Base-by-base conservation (phyloP, 2,888 invertebrate genomes). In the Spodoptera picta region DNA sequence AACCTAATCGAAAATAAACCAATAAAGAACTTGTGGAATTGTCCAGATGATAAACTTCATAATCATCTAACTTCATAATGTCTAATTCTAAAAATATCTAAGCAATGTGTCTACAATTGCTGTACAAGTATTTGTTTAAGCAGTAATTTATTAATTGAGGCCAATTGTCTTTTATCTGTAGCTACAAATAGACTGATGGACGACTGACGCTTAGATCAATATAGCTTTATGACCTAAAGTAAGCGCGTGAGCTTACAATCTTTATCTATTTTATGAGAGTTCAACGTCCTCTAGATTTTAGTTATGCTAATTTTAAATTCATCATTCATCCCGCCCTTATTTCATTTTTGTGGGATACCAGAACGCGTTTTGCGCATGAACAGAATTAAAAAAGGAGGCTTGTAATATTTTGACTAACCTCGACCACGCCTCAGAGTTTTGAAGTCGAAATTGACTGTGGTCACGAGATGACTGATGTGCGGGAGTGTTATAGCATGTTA, bases 131-230 rank as follows among this genome's bases (percentile, higher is more conserved):
- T 71, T 68, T 60, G 56, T 59, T 67, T 65, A 60, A 52, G 57
- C 55, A 49, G 60, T 69, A 69, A 73, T 73, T 65, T 53, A 69
- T 63, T 72, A 67, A 75, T 75, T 75, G 57, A 65, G 57, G 68
- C 41, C 74, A 74, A 61, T 74, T 60, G 59, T 47, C 41, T 51
- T 64, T 56, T 54, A 62, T 62, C 47, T 55, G 36, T 50, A 36
- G 48, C 54, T 50, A 53, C 42, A 42, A 47, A 59, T 53, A 53
- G 27, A 47, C 43, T 24, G 31, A 54, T 46, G 44, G 36, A 49
- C 27, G 11, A 6, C 27, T 45, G n/a, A 56, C 45, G 23, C 27
- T n/a, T 45, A 49, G 19, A 59, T 64, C 67, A 63, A 70, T 55
- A 62, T 19, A 31, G 27, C 23, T 67, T 56, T 27, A 64, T 56